Conservation (phyloP, 1,140 invertebrate genomes). For the Nasonia vitripennis region DNA sequence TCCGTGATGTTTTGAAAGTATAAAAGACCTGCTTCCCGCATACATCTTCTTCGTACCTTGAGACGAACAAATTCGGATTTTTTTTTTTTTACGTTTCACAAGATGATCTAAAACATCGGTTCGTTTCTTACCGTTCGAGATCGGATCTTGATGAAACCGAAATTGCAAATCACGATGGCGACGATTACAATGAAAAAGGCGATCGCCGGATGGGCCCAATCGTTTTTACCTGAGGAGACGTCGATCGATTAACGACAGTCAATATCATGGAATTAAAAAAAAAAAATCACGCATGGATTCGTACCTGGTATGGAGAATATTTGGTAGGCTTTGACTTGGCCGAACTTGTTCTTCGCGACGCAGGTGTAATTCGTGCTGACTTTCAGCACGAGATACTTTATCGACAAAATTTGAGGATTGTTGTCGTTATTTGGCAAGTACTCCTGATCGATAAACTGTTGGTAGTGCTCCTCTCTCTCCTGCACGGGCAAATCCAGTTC, state of each 20-base stretch:
- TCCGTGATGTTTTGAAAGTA: slow-evolving; percentile 1
- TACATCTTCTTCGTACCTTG: not conserved
- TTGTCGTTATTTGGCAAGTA: not conserved
- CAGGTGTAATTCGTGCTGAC: not conserved
- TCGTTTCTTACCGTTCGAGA: not conserved
- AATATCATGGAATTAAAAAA: too few relatives aligned
- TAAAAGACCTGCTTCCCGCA: not conserved
- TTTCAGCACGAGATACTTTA: not conserved
- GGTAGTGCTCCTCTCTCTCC: not conserved
- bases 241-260: too few relatives aligned
- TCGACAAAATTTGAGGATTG: not conserved
- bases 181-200: not conserved
- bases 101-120: too few relatives aligned
- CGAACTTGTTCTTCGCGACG: not conserved
- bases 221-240: not conserved
- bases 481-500: not conserved
- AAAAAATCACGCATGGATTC: too few relatives aligned
- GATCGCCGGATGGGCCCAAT: not conserved
- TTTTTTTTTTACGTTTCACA: too few relatives aligned
- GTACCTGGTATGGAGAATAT: not conserved
- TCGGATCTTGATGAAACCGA: not conserved
- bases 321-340: not conserved
- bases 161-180: not conserved
- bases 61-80: not conserved
- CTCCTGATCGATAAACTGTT: not conserved